Base-by-base conservation (phyloP, 2,888 invertebrate species). In the Melanchra persicariae region DNA sequence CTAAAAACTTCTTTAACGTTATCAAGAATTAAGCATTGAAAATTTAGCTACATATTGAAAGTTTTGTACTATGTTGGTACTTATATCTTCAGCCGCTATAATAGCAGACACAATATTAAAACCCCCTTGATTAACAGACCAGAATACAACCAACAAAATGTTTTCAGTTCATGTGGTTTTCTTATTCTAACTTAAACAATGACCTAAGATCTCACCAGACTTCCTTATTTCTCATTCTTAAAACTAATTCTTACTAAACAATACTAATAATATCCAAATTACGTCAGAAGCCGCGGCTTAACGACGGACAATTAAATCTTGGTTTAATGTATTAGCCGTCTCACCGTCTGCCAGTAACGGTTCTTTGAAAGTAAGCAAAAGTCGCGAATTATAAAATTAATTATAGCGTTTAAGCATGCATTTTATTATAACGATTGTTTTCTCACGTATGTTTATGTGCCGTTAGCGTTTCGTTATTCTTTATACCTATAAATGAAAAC, bases 301-400 rank as follows among this genome's bases (percentile, higher is more conserved):
- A 76, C 58, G 68, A 68, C n/a, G 63, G 22, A 72, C 80, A 77
- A 73, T 80, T 82, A 82, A 74, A 84, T 69, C 58, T 75, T 54
- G 47, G 74, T 62, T 65, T 78, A 74, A 74, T 70, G 68, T 67
- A 64, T 59, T 55, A 62, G 64, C 78, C 84, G 76, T 71, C 83
- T 55, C 60, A 62, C 78, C 84, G 76, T 71, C 83, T 83, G 75
- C 52, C 47, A 30, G 24, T 73, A 82, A 78, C 80, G 69, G 70
- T 78, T 74, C 57, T 72, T 80, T 61, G 70, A 69, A 83, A 70
- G 63, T 71, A 34, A 51, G 47, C 51, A 66, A 71, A 62, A 67
- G 54, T 72, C 47, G 60, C 63, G 60, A 70, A 64, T 62, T 55
- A 57, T 57, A 57, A 57, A 57, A 57, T 37, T 37, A 57, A 62